These are phyloP conservation scores for Setophaga coronata DNA, from an alignment of 2,113 vertebrate species.

Conservation along the genomic window DNA sequence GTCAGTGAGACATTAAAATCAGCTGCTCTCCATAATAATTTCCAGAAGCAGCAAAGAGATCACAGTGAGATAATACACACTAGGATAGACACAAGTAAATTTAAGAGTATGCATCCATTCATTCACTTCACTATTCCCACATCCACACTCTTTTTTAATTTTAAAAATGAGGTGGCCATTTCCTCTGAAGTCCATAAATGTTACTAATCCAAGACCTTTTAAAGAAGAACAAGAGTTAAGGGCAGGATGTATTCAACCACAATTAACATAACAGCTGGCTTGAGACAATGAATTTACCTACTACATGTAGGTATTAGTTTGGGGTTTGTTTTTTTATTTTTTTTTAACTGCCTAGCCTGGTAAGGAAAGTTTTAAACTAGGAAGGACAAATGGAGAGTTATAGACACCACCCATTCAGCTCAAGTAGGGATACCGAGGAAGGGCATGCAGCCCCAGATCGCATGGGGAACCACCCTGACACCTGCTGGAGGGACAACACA, in stretches of 20 bases:
- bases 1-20: neutral
- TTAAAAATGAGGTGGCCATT: neutral
- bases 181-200: neutral
- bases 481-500: neutral
- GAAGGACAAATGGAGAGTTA: neutral
- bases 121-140: neutral
- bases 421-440: neutral
- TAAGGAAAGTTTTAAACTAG: neutral
- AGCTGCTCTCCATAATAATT: neutral
- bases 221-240: neutral
- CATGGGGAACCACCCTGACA: neutral
- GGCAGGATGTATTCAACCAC: neutral
- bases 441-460: neutral
- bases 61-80: neutral
- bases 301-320: accelerated
- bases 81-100: neutral
- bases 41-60: neutral
- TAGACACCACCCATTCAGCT: neutral
- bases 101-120: neutral
- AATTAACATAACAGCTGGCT: neutral
- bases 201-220: neutral
- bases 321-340: neutral
- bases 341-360: neutral
- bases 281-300: neutral
- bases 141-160: neutral